phyloP scores from a whole-genome alignment of 1,140 invertebrate genomes.

The Penaeus indicus region DNA sequence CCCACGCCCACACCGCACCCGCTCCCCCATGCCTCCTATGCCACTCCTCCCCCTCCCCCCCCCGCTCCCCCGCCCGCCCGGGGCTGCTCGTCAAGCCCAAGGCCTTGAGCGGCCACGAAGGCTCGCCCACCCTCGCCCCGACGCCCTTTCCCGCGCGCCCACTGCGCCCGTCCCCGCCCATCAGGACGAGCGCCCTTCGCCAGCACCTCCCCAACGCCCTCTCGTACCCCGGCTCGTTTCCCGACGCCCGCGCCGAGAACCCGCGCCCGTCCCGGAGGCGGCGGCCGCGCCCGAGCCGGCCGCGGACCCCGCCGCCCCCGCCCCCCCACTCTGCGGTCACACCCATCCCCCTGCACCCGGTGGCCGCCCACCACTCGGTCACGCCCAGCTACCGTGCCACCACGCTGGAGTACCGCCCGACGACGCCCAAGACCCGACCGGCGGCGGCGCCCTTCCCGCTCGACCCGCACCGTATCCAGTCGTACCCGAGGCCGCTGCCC shows the following conservation, averaged over 20 bases:
- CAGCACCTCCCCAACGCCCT: slow-evolving; percentile 8
- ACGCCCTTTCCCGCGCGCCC: neutral
- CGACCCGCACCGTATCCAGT: neutral
- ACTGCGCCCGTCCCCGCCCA: neutral
- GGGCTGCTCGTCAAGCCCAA: slow-evolving; percentile 19
- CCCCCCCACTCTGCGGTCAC: too few species aligned
- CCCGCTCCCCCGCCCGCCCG: too few species aligned
- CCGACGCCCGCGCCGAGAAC: neutral
- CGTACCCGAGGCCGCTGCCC: slow-evolving; percentile 39
- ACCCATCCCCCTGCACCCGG: too few species aligned
- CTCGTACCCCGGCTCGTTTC: neutral
- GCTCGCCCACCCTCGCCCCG: neutral
- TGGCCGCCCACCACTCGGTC: too few species aligned
- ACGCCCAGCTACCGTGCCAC: too few species aligned
- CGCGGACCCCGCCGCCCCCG: too few species aligned
- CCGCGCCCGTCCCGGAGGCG: neutral
- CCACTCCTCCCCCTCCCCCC: too few species aligned
- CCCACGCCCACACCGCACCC: too few species aligned
- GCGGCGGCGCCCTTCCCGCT: slow-evolving; percentile 31
- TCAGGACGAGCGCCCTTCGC: slow-evolving; percentile 7
- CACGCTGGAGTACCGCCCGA: neutral
- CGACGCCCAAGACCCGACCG: neutral
- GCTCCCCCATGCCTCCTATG: too few species aligned
- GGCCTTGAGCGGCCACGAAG: neutral
- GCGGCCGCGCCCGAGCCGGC: neutral